phyloP scores from a whole-genome alignment of 2,797 vertebrate genomes.

The Onychomys leucogaster region DNA sequence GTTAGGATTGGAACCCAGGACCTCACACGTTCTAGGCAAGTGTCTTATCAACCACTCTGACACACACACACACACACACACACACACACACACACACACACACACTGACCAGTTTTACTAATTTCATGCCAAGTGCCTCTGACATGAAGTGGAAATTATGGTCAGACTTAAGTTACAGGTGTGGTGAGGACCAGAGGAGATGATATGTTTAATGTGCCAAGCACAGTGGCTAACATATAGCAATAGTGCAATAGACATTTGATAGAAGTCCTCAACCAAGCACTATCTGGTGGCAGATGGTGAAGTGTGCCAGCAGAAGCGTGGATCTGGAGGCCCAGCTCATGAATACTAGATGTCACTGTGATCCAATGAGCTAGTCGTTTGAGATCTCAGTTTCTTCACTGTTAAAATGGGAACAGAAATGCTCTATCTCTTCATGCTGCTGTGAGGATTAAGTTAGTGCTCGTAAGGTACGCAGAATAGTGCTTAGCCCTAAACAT shows the following conservation, averaged over 20 bases:
- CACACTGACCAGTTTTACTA: background rate
- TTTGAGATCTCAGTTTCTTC: constrained; percentile 30
- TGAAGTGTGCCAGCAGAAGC: background rate
- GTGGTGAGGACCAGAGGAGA: background rate
- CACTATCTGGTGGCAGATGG: background rate
- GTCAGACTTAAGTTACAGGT: background rate
- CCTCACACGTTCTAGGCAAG: background rate
- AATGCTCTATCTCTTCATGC: background rate
- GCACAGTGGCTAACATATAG: background rate
- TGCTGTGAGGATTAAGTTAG: background rate
- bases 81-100: too few species aligned
- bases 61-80: too few species aligned
- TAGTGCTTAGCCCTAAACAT: background rate
- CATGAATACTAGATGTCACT: background rate
- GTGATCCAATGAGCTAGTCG: background rate
- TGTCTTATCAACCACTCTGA: too few species aligned
- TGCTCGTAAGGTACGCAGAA: background rate
- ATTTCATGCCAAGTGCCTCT: background rate
- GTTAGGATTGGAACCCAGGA: background rate
- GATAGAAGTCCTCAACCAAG: background rate
- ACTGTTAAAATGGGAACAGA: background rate
- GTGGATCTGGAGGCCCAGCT: background rate
- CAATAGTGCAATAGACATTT: background rate
- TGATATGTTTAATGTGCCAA: background rate
- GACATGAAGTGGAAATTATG: background rate